Percentiles rank a stretch among this genome's conserved stretches.
Conservation (phyloP, 2,113 vertebrate species). For the Mohoua ochrocephala region DNA sequence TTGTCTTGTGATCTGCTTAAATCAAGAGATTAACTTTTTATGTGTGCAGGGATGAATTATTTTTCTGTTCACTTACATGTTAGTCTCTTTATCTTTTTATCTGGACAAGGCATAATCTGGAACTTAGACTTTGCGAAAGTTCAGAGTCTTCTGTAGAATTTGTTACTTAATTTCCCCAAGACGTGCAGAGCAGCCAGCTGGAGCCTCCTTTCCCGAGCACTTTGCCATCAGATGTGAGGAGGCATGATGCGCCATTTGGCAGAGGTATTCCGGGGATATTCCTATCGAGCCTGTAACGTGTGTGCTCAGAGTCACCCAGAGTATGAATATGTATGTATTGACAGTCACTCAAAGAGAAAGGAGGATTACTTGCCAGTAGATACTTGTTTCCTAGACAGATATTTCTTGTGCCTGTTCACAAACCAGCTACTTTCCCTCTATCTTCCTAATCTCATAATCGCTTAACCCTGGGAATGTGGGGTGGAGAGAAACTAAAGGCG, state of each 20-base stretch:
- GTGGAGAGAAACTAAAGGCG: not conserved
- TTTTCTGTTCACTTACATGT: not conserved
- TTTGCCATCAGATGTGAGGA: not conserved
- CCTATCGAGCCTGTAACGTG: not conserved
- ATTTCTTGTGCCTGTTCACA: conserved; percentile 2
- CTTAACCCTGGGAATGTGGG: not conserved
- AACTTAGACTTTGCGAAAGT: not conserved
- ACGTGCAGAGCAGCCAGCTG: not conserved
- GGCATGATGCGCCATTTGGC: not conserved
- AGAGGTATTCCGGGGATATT: not conserved
- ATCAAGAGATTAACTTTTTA: conserved; percentile 15
- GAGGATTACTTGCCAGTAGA: conserved; percentile 11
- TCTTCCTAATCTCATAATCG: conserved; percentile 29
- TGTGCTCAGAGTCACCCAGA: not conserved
- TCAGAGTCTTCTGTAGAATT: not conserved
- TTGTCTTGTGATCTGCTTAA: conserved; percentile 27
- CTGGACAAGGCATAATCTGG: not conserved
- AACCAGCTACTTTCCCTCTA: conserved; percentile 7
- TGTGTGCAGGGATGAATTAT: not conserved
- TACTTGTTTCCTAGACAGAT: conserved; percentile 44
- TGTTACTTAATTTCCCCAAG: not conserved
- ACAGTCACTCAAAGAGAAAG: not conserved
- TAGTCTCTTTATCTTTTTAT: conserved; percentile 23
- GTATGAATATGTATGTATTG: not conserved
- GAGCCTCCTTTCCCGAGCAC: not conserved